These are phyloP conservation scores for Sebastes reedi DNA, from an alignment of 2,797 vertebrate genomes.

Conservation along the genomic window DNA sequence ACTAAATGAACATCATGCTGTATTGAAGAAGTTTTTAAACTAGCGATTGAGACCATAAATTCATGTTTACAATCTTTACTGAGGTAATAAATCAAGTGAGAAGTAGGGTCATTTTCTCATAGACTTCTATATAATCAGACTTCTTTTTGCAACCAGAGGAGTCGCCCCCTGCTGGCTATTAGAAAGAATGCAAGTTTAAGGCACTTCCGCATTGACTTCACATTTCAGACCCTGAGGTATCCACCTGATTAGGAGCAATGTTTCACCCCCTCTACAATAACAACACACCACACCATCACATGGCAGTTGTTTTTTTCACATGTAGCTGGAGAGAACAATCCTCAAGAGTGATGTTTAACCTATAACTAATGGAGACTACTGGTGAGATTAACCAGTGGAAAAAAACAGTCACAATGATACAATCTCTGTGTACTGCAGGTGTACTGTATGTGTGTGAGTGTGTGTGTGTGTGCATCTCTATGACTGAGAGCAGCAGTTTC, in stretches of 20 bases:
- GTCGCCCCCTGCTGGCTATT: too few relatives aligned
- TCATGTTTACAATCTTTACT: too few relatives aligned
- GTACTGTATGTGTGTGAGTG: not conserved
- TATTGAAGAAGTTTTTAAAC: too few relatives aligned
- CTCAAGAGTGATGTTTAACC: slow-evolving; percentile 19
- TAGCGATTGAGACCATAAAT: too few relatives aligned
- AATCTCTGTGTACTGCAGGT: not conserved
- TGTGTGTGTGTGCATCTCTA: not conserved
- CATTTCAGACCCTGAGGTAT: too few relatives aligned
- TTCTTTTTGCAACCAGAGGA: too few relatives aligned
- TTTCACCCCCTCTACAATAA: not conserved
- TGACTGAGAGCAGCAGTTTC: not conserved
- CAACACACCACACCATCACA: not conserved
- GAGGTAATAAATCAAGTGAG: too few relatives aligned
- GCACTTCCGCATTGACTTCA: too few relatives aligned
- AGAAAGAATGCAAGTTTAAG: too few relatives aligned
- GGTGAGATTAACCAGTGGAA: not conserved
- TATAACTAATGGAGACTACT: slow-evolving; percentile 26
- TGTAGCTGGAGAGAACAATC: not conserved
- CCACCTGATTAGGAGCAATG: not conserved
- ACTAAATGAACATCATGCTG: too few relatives aligned
- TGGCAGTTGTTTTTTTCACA: not conserved
- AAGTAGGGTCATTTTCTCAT: too few relatives aligned
- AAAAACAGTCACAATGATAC: not conserved
- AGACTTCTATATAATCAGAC: too few relatives aligned